Percentiles rank a stretch among this genome's conserved stretches.
Conservation (phyloP, 1,140 invertebrate species). For the Musca domestica region DNA sequence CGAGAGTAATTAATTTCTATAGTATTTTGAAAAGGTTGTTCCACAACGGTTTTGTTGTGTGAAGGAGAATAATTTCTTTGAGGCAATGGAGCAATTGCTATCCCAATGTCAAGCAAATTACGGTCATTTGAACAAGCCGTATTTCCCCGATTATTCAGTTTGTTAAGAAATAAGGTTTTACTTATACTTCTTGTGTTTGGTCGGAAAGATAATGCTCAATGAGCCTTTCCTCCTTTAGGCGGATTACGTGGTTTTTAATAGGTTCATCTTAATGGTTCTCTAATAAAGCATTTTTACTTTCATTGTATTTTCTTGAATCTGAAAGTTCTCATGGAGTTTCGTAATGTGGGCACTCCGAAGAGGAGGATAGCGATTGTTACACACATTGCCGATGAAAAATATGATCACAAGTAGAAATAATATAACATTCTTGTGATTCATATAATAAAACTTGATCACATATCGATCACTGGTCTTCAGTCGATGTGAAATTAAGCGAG, state of each 20-base stretch:
- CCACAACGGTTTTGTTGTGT: not conserved
- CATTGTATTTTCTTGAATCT: not conserved
- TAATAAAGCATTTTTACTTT: too few relatives aligned
- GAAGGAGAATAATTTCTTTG: not conserved
- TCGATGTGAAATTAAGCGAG: too few relatives aligned
- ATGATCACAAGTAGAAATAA: not conserved
- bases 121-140: not conserved
- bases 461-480: too few relatives aligned
- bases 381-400: not conserved
- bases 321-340: not conserved
- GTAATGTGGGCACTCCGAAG: not conserved
- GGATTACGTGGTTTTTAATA: not conserved
- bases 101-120: not conserved
- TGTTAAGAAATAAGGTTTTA: not conserved
- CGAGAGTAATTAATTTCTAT: not conserved
- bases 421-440: not conserved
- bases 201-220: not conserved
- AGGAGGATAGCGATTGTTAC: not conserved
- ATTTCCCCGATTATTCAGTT: not conserved
- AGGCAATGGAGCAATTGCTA: not conserved
- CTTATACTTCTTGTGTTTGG: not conserved
- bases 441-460: too few relatives aligned
- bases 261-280: not conserved
- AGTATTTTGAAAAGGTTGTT: not conserved
- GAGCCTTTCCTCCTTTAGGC: not conserved